These are phyloP conservation scores for Tetheella fluctuosa DNA, from an alignment of 2,888 invertebrate genomes.

Conservation along the genomic window DNA sequence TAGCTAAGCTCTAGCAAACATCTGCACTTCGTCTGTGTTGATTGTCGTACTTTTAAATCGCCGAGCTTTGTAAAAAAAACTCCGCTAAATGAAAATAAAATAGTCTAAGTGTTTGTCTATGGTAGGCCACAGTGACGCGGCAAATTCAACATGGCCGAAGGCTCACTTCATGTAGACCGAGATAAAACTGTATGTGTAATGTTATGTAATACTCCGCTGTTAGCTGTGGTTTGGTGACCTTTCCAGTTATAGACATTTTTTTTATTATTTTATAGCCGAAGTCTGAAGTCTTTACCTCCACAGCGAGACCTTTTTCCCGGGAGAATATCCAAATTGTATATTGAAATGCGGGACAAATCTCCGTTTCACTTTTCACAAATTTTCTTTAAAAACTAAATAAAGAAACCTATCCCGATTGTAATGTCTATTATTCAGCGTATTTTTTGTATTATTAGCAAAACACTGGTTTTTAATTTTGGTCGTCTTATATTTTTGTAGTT, in stretches of 20 bases:
- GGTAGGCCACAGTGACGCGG: slow-evolving; percentile 37
- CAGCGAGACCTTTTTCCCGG: slow-evolving; percentile 16
- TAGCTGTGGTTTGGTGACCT: slow-evolving; percentile 32
- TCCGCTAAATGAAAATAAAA: slow-evolving; percentile 36
- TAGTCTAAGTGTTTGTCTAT: slow-evolving; percentile 39
- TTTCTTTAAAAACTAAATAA: slow-evolving; percentile 9
- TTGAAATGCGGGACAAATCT: slow-evolving; percentile 51
- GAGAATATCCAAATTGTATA: slow-evolving; percentile 2
- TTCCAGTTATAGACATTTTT: slow-evolving; percentile 11
- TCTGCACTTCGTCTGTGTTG: slow-evolving; percentile 55
- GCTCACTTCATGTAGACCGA: slow-evolving; percentile 18
- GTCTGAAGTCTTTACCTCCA: slow-evolving; percentile 26
- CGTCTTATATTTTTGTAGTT: slow-evolving; percentile 60
- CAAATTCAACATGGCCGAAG: slow-evolving; percentile 42
- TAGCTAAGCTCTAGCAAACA: slow-evolving; percentile 21
- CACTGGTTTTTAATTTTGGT: slow-evolving; percentile 53
- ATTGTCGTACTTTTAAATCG: slow-evolving; percentile 45
- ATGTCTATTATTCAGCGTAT: slow-evolving; percentile 16
- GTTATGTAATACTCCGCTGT: slow-evolving; percentile 35
- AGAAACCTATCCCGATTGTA: background rate
- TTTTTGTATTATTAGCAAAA: slow-evolving; percentile 54
- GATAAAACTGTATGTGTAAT: slow-evolving; percentile 29
- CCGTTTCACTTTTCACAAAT: slow-evolving; percentile 25
- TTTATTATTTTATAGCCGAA: slow-evolving; percentile 7
- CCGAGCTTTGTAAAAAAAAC: slow-evolving; percentile 54